Evolutionary conservation across 2,113 vertebrate genomes (phyloP), one percentile per base, ranked within the genome.

Genomic region (Danionella cerebrum): DNA sequence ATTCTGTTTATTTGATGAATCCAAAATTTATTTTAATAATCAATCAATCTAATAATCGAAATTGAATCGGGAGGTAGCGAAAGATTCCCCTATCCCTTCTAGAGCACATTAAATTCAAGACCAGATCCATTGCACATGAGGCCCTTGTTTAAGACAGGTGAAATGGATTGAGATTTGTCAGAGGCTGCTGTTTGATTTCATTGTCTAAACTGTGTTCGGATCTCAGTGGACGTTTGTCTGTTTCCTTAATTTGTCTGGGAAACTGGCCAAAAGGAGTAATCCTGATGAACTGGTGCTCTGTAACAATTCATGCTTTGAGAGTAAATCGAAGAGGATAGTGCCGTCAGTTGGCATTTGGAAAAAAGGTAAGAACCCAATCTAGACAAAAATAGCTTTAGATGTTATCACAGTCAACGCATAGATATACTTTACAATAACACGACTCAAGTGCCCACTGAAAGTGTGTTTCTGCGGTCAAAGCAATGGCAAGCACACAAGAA

Each of bases 291-390:
- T 67, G 67, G 48, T 36, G 50, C 35, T 8, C 41, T 24, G 55
- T 67, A 67, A 35, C 51, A 63, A 10, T 65, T 70, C 58, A 55
- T 74, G 76, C 84, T 81, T 82, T 74, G 53, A 74, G 44, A 77
- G 69, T 73, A 85, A 85, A 84, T 77, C 79, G 78, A 79, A 79
- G 79, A 76, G 73, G 84, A 84, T 78, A 81, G 83, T 54, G 42
- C 78, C 79, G 78, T 85, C 84, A 81, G 11, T 62, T 69, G 24
- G 10, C 21, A 55, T 68, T 84, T 81, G 79, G 69, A 51, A 31
- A 59, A 35, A 42, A 62, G 54, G 47, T 35, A 64, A 54, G 65
- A 73, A 59, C 67, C 75, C 73, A 60, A 58, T 67, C 47, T 24
- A 36, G 29, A 22, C 41, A 48, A 48, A 48, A 48, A 60, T 12